Evolutionary conservation across 2,113 vertebrate species (phyloP), one percentile per base, ranked within the genome.

Genomic region (Rhabdornis inornatus): DNA sequence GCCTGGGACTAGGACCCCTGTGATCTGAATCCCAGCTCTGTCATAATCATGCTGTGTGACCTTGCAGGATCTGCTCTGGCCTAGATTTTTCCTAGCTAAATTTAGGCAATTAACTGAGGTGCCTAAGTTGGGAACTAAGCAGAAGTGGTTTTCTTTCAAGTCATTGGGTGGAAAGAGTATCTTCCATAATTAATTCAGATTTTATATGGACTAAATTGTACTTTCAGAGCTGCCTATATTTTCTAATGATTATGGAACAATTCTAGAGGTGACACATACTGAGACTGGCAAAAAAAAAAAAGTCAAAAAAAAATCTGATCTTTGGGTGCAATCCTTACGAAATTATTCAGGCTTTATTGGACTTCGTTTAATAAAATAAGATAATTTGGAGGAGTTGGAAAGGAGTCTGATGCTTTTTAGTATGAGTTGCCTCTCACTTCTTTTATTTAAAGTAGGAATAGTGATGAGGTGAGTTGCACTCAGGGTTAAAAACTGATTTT

Each of bases 31-130:
- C 84, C 70, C 93, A 93, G 33, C 30, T 88, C 59, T 93, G 53
- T 66, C 87, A 88, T 40, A 65, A 69, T 71, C 45, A 59, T 35
- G 28, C 52, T 80, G 39, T 60, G 64, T 90, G 90, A 93, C 90
- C 92, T 90, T 94, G 85, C 52, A 91, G 81, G 84, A 68, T 91
- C 63, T 91, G 9, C 31, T 91, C 20, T 95, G 81, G 57, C 75
- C 90, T 79, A 79, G 74, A 78, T 82, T 71, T 64, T 91, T 89
- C 19, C 15, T 23, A 47, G 40, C 21, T 95, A 74, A 81, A 87
- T 92, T 91, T 70, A 87, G 27, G 42, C 68, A 84, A 78, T 74
- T 84, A 71, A 52, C 33, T 64, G 28, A 85, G 27, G 39, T 71
- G 10, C 30, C 39, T 35, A 56, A 78, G 11, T 25, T 47, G 9